phyloP scores from a whole-genome alignment of 2,888 invertebrate species.

The Drosophila paramelanica region DNA sequence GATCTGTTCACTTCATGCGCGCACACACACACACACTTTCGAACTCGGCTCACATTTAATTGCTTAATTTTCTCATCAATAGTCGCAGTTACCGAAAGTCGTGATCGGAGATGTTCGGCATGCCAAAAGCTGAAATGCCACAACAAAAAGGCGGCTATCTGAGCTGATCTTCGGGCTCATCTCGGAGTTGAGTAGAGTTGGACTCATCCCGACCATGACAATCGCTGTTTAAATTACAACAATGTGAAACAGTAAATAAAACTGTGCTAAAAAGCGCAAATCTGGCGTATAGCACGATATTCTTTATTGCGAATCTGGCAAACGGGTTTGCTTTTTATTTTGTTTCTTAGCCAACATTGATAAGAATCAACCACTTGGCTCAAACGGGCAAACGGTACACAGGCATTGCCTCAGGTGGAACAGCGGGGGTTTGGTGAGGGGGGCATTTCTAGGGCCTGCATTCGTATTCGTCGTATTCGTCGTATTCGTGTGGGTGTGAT shows the following conservation, averaged over 20 bases:
- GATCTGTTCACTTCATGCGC: slow-evolving; percentile 22
- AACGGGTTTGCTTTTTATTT: slow-evolving; percentile 64
- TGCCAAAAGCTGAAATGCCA: slow-evolving; percentile 49
- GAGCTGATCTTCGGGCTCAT: slow-evolving; percentile 31
- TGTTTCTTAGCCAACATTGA: slow-evolving; percentile 53
- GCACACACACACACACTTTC: slow-evolving; percentile 50
- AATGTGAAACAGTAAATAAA: slow-evolving; percentile 67
- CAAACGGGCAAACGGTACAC: slow-evolving; percentile 14
- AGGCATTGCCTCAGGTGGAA: slow-evolving; percentile 29
- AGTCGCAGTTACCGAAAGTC: slow-evolving; percentile 53
- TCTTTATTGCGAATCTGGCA: slow-evolving; percentile 75
- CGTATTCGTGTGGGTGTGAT: slow-evolving; percentile 83
- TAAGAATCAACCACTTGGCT: slow-evolving; percentile 75
- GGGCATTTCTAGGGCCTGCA: slow-evolving; percentile 28
- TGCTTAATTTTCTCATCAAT: slow-evolving; percentile 74
- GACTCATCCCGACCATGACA: slow-evolving; percentile 64
- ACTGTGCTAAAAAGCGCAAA: slow-evolving; percentile 72
- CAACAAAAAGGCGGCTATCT: slow-evolving; percentile 25
- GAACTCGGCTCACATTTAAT: slow-evolving; percentile 55
- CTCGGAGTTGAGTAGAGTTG: slow-evolving; percentile 4
- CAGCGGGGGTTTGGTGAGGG: background rate
- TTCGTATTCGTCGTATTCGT: slow-evolving; percentile 24
- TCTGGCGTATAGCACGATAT: slow-evolving; percentile 82
- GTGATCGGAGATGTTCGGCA: slow-evolving; percentile 71
- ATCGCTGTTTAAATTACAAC: slow-evolving; percentile 52